Evolutionary conservation across 2,888 invertebrate species (phyloP).

Genomic region (Phlogophora meticulosa): DNA sequence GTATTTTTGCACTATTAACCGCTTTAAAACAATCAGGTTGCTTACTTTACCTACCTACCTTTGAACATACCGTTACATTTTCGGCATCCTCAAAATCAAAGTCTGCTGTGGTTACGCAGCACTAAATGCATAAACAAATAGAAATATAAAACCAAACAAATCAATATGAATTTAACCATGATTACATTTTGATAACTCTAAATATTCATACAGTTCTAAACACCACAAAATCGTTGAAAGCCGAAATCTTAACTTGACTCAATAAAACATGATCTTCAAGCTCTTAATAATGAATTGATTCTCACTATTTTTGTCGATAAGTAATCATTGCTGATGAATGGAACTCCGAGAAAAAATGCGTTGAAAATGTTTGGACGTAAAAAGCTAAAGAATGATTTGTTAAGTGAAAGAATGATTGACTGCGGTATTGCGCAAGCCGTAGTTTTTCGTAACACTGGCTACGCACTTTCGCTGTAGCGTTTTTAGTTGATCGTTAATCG

Average conservation of each 20-base stretch:
- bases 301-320: slow-evolving; percentile 46
- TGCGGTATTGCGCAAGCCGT: slow-evolving; percentile 16
- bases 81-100: background rate
- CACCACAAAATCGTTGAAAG: slow-evolving; percentile 2
- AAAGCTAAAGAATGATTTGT: slow-evolving; percentile 61
- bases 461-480: slow-evolving; percentile 52
- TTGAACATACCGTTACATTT: background rate
- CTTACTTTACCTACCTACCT: too few species aligned
- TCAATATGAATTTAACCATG: background rate
- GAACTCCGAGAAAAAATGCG: slow-evolving; percentile 31
- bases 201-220: slow-evolving; percentile 9
- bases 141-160: background rate
- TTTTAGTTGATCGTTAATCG: slow-evolving; percentile 35
- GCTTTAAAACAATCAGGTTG: background rate
- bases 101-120: background rate
- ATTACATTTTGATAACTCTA: slow-evolving; percentile 27
- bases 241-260: slow-evolving; percentile 23
- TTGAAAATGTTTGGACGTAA: slow-evolving; percentile 48
- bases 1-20: slow-evolving; percentile 11
- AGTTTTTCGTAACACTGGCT: slow-evolving; percentile 40
- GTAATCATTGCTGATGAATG: slow-evolving; percentile 45
- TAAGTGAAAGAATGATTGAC: slow-evolving; percentile 20
- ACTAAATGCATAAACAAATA: background rate
- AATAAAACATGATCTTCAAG: background rate
- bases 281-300: slow-evolving; percentile 38